phyloP scores from a whole-genome alignment of 1,140 invertebrate genomes.

The Drosophila miranda region DNA sequence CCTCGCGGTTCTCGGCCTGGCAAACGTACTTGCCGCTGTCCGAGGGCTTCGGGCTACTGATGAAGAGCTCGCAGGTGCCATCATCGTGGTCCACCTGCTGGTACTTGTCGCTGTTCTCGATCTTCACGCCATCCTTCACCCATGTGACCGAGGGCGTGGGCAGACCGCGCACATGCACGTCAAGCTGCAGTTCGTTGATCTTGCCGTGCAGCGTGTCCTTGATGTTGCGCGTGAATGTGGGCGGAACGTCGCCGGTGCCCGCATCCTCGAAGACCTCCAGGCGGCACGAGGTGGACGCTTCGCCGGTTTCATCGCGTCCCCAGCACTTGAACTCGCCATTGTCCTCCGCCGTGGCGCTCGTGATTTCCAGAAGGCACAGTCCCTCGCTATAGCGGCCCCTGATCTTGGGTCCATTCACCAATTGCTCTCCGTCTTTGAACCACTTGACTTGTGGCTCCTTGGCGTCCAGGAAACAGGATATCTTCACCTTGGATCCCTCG shows the following conservation, averaged over 20 bases:
- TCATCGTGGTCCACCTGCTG: constrained; percentile 84
- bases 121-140: constrained; percentile 88
- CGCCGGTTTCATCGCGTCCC: constrained; percentile 84
- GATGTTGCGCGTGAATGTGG: constrained; percentile 81
- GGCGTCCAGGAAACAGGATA: constrained; percentile 93
- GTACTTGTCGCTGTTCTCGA: constrained; percentile 84
- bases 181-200: constrained; percentile 89
- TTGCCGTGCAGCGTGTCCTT: constrained; percentile 86
- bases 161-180: constrained; percentile 88
- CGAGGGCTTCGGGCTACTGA: constrained; percentile 84
- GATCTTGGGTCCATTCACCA: constrained; percentile 82
- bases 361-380: constrained; percentile 85
- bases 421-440: constrained; percentile 87
- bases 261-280: constrained; percentile 74
- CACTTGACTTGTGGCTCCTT: constrained; percentile 89
- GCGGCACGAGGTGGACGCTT: constrained; percentile 67
- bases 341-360: constrained; percentile 84
- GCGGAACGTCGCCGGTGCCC: constrained; percentile 76
- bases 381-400: constrained; percentile 85
- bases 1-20: constrained; percentile 84
- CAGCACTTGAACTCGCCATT: constrained; percentile 86
- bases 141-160: constrained; percentile 89
- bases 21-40: constrained; percentile 91
- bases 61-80: constrained; percentile 88
- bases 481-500: constrained; percentile 88